These are phyloP conservation scores for Tortrix viridana DNA, from an alignment of 2,888 invertebrate genomes.

Conservation along the genomic window DNA sequence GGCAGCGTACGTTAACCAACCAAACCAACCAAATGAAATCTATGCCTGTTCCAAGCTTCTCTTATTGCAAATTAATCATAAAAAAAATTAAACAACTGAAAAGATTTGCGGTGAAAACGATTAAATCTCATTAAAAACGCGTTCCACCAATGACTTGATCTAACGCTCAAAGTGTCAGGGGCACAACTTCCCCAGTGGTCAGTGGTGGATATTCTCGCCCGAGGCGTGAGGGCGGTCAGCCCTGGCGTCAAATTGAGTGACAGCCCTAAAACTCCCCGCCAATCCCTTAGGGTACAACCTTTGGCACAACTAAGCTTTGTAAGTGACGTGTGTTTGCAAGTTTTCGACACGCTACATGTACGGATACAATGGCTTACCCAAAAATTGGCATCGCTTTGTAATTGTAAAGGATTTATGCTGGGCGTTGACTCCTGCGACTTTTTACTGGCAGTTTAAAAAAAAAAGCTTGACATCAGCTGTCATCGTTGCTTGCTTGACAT, in stretches of 20 bases:
- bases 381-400: constrained; percentile 4
- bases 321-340: constrained; percentile 30
- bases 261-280: constrained; percentile 40
- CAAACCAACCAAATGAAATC: no score
- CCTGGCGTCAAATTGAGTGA: constrained; percentile 61
- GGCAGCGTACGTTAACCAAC: no score
- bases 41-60: no score
- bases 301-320: constrained; percentile 24
- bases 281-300: constrained; percentile 37
- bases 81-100: not conserved
- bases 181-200: constrained; percentile 62
- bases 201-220: constrained; percentile 49
- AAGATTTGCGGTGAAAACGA: not conserved
- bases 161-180: constrained; percentile 55
- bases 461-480: not conserved
- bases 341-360: not conserved
- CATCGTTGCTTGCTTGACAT: no score
- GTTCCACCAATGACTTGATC: constrained; percentile 10
- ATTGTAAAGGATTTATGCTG: not conserved
- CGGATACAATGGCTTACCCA: not conserved
- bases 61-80: no score
- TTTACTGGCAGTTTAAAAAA: constrained; percentile 2
- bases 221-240: constrained; percentile 50
- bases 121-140: constrained; percentile 8
- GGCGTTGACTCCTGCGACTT: not conserved